Conservation (phyloP, 2,888 invertebrate genomes). For the Agrochola lychnidis region DNA sequence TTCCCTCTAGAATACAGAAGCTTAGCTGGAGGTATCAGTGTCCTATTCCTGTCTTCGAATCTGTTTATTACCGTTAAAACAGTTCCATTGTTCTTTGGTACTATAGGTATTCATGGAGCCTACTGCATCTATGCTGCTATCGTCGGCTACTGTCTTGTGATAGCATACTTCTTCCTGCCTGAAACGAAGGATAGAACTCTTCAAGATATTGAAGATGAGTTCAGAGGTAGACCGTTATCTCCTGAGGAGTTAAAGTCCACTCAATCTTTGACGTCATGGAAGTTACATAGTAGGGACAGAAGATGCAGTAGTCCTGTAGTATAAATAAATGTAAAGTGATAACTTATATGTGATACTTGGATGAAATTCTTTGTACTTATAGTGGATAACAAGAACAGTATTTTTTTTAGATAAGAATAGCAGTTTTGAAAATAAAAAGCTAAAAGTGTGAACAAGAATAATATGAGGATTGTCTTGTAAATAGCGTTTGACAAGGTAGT, state of each 20-base stretch:
- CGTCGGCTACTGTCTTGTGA: conserved; percentile 75
- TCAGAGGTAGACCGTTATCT: conserved; percentile 76
- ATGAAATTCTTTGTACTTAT: conserved; percentile 7
- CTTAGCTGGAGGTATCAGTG: conserved; percentile 86
- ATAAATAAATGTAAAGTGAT: conserved; percentile 41
- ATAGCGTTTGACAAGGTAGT: conserved; percentile 48
- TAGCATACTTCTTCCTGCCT: conserved; percentile 78
- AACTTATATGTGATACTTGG: conserved; percentile 33
- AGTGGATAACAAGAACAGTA: conserved; percentile 33
- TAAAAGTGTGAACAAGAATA: conserved; percentile 13
- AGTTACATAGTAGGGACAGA: conserved; percentile 70
- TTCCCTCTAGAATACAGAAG: conserved; percentile 91
- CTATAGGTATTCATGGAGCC: conserved; percentile 76
- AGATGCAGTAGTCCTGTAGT: conserved; percentile 74
- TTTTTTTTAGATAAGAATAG: conserved; percentile 25
- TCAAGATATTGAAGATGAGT: conserved; percentile 83
- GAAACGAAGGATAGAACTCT: conserved; percentile 83
- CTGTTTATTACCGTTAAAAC: conserved; percentile 80
- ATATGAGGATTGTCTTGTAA: conserved; percentile 37
- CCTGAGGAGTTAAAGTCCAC: conserved; percentile 75
- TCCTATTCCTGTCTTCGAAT: conserved; percentile 77
- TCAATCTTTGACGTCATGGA: conserved; percentile 75
- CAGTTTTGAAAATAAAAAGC: conserved; percentile 3
- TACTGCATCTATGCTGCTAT: conserved; percentile 78
- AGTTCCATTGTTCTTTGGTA: conserved; percentile 74